A percentile compares a stretch with the other conserved stretches of the same genome.
Evolutionary conservation across 2,113 vertebrate genomes (phyloP).

Genomic region (Thomomys bottae): DNA sequence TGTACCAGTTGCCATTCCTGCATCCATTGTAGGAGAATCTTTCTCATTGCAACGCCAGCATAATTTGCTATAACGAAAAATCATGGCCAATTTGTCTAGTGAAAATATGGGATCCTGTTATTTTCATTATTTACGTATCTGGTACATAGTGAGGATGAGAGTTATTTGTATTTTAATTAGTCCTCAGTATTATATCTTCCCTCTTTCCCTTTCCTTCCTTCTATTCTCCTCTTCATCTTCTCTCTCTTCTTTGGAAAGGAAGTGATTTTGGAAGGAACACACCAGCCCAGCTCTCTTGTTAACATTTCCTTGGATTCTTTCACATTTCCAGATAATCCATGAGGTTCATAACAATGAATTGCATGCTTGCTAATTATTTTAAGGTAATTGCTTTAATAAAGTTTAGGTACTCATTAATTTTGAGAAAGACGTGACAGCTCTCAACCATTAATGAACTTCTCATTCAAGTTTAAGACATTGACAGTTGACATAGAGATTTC

Average conservation of each 20-base stretch:
- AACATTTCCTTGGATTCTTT: neutral
- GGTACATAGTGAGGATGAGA: neutral
- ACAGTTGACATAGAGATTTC: constrained; percentile 40
- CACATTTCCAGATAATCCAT: constrained; percentile 13
- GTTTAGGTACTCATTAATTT: constrained; percentile 55
- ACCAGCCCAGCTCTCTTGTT: neutral
- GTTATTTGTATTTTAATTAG: neutral
- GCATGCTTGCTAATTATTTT: constrained; percentile 59
- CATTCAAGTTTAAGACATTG: neutral
- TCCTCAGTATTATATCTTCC: neutral
- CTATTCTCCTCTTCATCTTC: neutral
- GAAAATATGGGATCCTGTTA: neutral
- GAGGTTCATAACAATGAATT: neutral
- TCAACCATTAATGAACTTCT: constrained; percentile 50
- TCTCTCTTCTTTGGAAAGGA: neutral
- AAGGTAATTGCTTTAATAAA: constrained; percentile 62
- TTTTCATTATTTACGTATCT: constrained; percentile 23
- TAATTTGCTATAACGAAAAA: neutral
- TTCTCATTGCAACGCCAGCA: neutral
- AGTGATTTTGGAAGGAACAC: neutral
- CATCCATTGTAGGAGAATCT: neutral
- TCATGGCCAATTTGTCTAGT: constrained; percentile 2
- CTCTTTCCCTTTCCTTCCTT: neutral
- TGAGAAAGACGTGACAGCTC: constrained; percentile 36
- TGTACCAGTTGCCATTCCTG: neutral